Evolutionary conservation across 2,113 vertebrate genomes (phyloP).

Genomic region (Pituophis catenifer): DNA sequence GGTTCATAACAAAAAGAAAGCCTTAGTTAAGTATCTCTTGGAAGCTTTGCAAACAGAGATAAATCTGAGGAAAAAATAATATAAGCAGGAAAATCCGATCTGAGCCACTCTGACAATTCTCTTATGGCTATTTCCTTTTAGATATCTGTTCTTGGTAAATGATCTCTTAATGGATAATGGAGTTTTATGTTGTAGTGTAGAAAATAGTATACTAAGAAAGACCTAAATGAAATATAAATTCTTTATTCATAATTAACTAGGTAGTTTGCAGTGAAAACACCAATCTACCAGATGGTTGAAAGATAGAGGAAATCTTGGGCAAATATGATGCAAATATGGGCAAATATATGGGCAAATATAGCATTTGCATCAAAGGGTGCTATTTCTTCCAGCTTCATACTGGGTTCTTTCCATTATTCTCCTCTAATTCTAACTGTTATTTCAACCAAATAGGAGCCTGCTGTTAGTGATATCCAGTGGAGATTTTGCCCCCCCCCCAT

Average conservation of each 20-base stretch:
- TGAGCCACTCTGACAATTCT: not conserved
- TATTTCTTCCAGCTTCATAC: not conserved
- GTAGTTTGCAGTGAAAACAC: not conserved
- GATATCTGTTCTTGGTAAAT: not conserved
- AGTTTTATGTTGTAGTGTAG: not conserved
- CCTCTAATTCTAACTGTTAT: not conserved
- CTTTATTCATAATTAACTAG: not conserved
- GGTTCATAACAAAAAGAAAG: slow-evolving; percentile 56
- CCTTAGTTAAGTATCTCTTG: slow-evolving; percentile 68
- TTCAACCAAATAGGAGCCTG: not conserved
- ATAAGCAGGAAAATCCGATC: slow-evolving; percentile 23
- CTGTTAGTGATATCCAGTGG: not conserved
- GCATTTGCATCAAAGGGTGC: not conserved
- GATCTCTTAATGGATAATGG: not conserved
- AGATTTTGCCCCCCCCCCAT: not conserved
- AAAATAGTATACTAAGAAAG: not conserved
- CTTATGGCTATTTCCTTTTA: not conserved
- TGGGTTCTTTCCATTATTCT: not conserved
- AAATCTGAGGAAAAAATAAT: slow-evolving; percentile 6
- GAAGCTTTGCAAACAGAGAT: slow-evolving; percentile 60
- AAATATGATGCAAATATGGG: too few species aligned
- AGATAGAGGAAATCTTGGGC: not conserved
- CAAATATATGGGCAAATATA: too few species aligned
- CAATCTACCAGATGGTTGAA: not conserved
- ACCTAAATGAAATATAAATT: not conserved